A percentile compares a stretch with the other conserved stretches of the same genome.
These are phyloP conservation scores for Subacronicta megacephala DNA, from an alignment of 2,888 invertebrate species.

Conservation along the genomic window DNA sequence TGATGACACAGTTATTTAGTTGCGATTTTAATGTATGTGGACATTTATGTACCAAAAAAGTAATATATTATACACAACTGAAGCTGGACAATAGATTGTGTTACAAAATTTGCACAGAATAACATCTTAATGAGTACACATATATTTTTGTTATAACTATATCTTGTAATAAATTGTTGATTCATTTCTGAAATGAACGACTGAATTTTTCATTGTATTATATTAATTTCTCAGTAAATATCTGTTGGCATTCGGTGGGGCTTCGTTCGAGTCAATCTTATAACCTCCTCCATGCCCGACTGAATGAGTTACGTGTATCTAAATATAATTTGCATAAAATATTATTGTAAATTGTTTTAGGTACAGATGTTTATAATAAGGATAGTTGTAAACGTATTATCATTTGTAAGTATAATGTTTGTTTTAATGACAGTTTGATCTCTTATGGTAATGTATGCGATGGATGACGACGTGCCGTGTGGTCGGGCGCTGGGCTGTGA, in stretches of 20 bases:
- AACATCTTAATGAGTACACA: conserved; percentile 70
- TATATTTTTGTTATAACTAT: conserved; percentile 85
- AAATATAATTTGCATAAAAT: conserved; percentile 74
- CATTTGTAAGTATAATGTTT: conserved; percentile 84
- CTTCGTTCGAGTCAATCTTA: conserved; percentile 57
- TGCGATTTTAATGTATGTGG: conserved; percentile 76
- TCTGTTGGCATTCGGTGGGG: conserved; percentile 55
- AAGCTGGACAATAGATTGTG: conserved; percentile 71
- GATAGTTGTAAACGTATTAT: conserved; percentile 85
- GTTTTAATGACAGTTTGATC: conserved; percentile 88
- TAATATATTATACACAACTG: conserved; percentile 67
- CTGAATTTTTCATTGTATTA: conserved; percentile 78
- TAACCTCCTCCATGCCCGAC: conserved; percentile 59
- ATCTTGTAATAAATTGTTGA: conserved; percentile 82
- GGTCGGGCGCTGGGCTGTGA: conserved; percentile 58
- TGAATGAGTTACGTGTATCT: conserved; percentile 64
- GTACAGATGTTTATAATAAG: conserved; percentile 84
- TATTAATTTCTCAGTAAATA: conserved; percentile 64
- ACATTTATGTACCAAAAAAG: conserved; percentile 83
- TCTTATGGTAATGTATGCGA: conserved; percentile 83
- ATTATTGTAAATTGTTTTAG: conserved; percentile 86
- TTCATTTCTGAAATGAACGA: conserved; percentile 79
- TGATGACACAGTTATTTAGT: conserved; percentile 75
- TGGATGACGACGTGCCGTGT: conserved; percentile 66
- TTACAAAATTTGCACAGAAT: conserved; percentile 60